Evolutionary conservation across 2,888 invertebrate species (phyloP), one percentile per base, ranked within the genome.

Genomic region (Oligia strigilis): DNA sequence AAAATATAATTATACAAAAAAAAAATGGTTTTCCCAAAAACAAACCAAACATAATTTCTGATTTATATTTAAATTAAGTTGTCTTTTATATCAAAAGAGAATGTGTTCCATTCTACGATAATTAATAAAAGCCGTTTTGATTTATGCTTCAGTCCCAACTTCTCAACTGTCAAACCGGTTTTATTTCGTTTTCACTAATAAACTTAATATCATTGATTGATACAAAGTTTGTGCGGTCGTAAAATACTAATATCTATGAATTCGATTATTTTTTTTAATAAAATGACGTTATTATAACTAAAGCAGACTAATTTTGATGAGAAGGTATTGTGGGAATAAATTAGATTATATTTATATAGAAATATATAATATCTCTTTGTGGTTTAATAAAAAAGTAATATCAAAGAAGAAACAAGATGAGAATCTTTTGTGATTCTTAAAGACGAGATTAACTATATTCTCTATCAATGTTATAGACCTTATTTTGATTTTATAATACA

Each of bases 141-240:
- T 88, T 89, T 89, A 89, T 84, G 60, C 11, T n/a, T 19, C 17
- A 62, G 49, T 77, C 64, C 72, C n/a, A 70, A 69, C 29, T 77
- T 75, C 40, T 67, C 13, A 36, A 75, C 49, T 72, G 64, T 52
- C 66, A 77, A 80, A 89, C 89, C 64, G 19, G 88, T 82, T 85
- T 82, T 75, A 62, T 6, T 80, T 78, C 70, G 81, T 88, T 89
- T 91, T 89, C 86, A 89, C 86, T 84, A 87, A 86, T 84, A 89
- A 89, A 86, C 78, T 83, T 80, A 77, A 83, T 81, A 79, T 75
- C 81, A 75, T 77, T 79, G 40, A 84, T 82, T 60, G 58, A 85
- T 78, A 80, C 71, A 82, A 83, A 83, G 79, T 85, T 83, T 80
- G 73, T 81, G 72, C 78, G 73, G 58, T 90, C 84, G 82, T 90